A percentile compares a stretch with the other conserved stretches of the same genome.
These are phyloP conservation scores for Alviniconcha marisindica DNA, from an alignment of 1,140 invertebrate species.

Conservation along the genomic window DNA sequence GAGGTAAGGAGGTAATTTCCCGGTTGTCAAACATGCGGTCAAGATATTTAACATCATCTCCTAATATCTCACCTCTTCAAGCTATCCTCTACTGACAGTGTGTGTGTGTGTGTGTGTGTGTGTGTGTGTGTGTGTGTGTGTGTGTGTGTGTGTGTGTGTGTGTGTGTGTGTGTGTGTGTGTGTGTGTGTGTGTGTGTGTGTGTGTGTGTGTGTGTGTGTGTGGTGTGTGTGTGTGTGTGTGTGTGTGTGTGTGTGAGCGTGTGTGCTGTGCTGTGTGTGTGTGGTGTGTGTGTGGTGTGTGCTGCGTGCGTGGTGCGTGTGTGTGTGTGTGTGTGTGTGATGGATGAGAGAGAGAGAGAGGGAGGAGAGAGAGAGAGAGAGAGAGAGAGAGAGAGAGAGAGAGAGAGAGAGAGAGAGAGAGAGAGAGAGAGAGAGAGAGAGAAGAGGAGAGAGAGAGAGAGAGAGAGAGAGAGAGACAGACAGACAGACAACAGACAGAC, in stretches of 20 bases:
- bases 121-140: background rate
- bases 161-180: background rate
- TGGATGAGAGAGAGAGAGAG: too few relatives aligned
- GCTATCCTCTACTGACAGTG: too few relatives aligned
- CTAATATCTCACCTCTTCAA: too few relatives aligned
- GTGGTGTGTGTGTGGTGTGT: too few relatives aligned
- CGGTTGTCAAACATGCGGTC: too few relatives aligned
- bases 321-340: too few relatives aligned
- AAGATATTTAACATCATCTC: too few relatives aligned
- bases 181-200: background rate
- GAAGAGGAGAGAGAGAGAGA: background rate
- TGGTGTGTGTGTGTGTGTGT: background rate
- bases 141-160: background rate
- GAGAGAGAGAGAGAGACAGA: background rate
- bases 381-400: constrained; percentile 3
- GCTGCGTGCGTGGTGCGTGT: background rate
- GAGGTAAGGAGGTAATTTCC: too few relatives aligned
- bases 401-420: background rate
- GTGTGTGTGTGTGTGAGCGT: background rate
- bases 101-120: background rate
- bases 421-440: background rate
- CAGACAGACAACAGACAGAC: background rate
- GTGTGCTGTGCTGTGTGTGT: too few relatives aligned
- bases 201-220: background rate
- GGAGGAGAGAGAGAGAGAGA: too few relatives aligned